Evolutionary conservation across 2,797 vertebrate species (phyloP).

Genomic region (Cossypha dichroa): DNA sequence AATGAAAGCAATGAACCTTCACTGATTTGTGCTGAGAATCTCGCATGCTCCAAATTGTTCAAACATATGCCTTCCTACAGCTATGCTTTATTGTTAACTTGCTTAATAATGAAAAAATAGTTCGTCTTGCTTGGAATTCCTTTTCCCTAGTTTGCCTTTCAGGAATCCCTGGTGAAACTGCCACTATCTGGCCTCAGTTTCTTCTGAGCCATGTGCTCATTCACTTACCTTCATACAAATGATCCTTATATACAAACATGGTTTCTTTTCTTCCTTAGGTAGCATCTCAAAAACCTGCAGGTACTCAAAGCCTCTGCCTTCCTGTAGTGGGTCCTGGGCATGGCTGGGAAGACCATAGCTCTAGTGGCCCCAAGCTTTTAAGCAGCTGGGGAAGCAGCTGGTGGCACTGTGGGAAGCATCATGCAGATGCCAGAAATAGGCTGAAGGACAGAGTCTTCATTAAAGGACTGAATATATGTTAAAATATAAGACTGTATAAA

Average conservation of each 20-base stretch:
- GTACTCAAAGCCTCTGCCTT: not conserved
- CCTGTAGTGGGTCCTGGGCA: not conserved
- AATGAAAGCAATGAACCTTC: constrained; percentile 60
- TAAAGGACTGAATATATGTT: not conserved
- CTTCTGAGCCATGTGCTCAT: not conserved
- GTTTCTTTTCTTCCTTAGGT: not conserved
- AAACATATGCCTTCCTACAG: constrained; percentile 17
- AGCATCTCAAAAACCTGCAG: not conserved
- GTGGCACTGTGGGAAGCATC: not conserved
- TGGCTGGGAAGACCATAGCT: not conserved
- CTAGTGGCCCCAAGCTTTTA: not conserved
- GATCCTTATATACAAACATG: not conserved
- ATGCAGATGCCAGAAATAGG: not conserved
- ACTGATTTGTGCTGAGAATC: constrained; percentile 41
- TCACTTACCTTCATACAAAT: not conserved
- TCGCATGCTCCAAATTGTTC: constrained; percentile 13
- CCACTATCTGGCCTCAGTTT: not conserved
- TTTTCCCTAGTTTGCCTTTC: not conserved
- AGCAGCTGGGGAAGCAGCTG: constrained; percentile 25
- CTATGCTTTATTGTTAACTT: constrained; percentile 29
- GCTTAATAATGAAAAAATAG: constrained; percentile 10
- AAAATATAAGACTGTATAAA: not conserved
- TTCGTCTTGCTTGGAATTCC: not conserved
- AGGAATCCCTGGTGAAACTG: not conserved
- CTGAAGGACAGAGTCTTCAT: not conserved